These are phyloP conservation scores for Trigoniulus corallinus DNA, from an alignment of 1,140 invertebrate species.

Conservation along the genomic window DNA sequence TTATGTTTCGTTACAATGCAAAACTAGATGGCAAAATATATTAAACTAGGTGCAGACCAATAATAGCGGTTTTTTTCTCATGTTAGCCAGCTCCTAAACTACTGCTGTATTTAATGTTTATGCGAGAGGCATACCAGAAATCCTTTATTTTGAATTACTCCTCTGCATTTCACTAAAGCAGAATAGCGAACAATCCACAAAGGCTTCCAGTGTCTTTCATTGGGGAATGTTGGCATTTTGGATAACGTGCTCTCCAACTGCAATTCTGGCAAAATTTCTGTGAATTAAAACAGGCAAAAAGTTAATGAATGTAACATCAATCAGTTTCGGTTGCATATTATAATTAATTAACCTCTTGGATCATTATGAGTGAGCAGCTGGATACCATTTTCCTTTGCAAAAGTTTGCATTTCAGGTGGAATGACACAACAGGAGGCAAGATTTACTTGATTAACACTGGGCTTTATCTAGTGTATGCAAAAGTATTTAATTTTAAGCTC, in stretches of 20 bases:
- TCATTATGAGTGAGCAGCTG: slow-evolving; percentile 91
- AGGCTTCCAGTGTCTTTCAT: slow-evolving; percentile 23
- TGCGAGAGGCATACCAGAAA: slow-evolving; percentile 41
- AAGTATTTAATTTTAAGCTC: background rate
- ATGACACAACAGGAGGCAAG: slow-evolving; percentile 89
- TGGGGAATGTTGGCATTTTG: slow-evolving; percentile 18
- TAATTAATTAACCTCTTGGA: slow-evolving; percentile 46
- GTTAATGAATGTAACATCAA: background rate
- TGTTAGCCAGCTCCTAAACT: no score
- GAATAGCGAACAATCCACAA: slow-evolving; percentile 67
- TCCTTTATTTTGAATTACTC: slow-evolving; percentile 73
- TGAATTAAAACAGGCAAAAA: slow-evolving; percentile 16
- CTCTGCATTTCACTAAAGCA: slow-evolving; percentile 71
- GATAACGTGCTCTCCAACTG: slow-evolving; percentile 31
- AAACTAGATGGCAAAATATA: no score
- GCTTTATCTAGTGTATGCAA: slow-evolving; percentile 44
- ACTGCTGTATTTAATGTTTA: no score
- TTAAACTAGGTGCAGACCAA: no score
- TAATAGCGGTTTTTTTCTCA: no score
- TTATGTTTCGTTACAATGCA: no score
- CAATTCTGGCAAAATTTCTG: slow-evolving; percentile 39
- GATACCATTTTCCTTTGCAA: slow-evolving; percentile 76
- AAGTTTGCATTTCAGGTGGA: slow-evolving; percentile 69
- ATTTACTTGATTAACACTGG: slow-evolving; percentile 87
- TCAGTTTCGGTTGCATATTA: background rate